These are phyloP conservation scores for Mormyrops attenuatus DNA, from an alignment of 2,797 vertebrate species.

Conservation along the genomic window DNA sequence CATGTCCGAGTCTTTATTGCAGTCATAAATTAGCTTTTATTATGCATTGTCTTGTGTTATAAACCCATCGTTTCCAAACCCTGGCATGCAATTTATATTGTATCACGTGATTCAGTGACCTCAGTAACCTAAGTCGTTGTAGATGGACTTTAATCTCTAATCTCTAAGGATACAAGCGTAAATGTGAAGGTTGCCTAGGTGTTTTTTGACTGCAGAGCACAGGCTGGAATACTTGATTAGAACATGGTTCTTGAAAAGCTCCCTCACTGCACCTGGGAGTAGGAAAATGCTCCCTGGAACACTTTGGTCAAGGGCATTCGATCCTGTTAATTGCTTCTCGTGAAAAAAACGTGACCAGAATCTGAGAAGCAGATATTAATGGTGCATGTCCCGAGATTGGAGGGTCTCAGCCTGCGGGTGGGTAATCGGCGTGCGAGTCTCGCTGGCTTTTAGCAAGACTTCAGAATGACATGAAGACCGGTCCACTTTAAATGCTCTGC, in stretches of 20 bases:
- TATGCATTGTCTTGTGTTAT: not conserved
- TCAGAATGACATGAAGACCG: not conserved
- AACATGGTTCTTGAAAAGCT: not conserved
- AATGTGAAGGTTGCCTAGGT: not conserved
- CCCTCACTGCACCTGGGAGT: not conserved
- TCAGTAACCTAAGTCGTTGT: not conserved
- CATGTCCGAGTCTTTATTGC: not conserved
- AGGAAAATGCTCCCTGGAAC: conserved; percentile 4
- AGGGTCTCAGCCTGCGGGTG: not conserved
- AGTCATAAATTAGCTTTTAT: not conserved
- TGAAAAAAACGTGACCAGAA: conserved; percentile 39
- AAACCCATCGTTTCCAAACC: not conserved
- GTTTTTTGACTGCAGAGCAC: not conserved
- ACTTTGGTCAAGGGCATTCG: conserved; percentile 43
- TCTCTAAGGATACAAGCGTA: not conserved
- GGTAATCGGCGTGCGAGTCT: not conserved
- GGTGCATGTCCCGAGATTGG: not conserved
- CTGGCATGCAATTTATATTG: not conserved
- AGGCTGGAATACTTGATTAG: not conserved
- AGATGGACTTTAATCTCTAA: not conserved
- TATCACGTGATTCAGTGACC: not conserved
- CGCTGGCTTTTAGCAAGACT: not conserved
- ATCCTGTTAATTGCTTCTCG: conserved; percentile 51
- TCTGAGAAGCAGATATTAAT: conserved; percentile 26
- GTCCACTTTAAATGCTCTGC: not conserved